Conservation (phyloP, 2,797 vertebrate genomes). For the Heteromormyrus szaboi region DNA sequence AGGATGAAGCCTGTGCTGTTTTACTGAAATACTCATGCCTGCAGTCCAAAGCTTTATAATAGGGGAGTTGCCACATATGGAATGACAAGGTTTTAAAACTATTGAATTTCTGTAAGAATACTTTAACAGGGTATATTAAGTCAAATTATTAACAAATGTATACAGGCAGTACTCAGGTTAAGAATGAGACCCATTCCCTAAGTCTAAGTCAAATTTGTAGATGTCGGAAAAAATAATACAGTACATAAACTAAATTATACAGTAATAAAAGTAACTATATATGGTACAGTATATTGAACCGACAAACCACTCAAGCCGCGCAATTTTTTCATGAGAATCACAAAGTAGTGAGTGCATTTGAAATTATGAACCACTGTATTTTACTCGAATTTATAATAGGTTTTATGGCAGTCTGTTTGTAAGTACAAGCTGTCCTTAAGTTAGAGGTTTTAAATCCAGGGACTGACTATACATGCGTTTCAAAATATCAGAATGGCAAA, state of each 20-base stretch:
- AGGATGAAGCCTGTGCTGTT: not conserved
- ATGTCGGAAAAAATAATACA: not conserved
- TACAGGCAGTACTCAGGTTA: not conserved
- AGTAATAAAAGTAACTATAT: not conserved
- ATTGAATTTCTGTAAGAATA: not conserved
- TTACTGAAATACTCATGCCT: not conserved
- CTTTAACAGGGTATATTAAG: not conserved
- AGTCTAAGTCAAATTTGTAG: not conserved
- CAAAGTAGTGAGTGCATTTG: not conserved
- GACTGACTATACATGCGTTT: not conserved
- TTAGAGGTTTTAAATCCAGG: not conserved
- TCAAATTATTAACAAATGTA: not conserved
- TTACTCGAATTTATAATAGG: not conserved
- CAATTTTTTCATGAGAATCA: not conserved
- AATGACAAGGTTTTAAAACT: not conserved
- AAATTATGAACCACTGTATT: not conserved
- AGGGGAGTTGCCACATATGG: not conserved
- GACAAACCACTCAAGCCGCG: not conserved
- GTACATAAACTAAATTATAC: not conserved
- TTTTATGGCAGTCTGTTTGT: not conserved
- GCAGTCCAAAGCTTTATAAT: not conserved
- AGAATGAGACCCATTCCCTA: not conserved
- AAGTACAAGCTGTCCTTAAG: not conserved
- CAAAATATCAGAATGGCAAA: not conserved
- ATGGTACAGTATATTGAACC: not conserved